These are phyloP conservation scores for Drosophila stalkeri DNA, from an alignment of 2,888 invertebrate genomes.

Conservation along the genomic window DNA sequence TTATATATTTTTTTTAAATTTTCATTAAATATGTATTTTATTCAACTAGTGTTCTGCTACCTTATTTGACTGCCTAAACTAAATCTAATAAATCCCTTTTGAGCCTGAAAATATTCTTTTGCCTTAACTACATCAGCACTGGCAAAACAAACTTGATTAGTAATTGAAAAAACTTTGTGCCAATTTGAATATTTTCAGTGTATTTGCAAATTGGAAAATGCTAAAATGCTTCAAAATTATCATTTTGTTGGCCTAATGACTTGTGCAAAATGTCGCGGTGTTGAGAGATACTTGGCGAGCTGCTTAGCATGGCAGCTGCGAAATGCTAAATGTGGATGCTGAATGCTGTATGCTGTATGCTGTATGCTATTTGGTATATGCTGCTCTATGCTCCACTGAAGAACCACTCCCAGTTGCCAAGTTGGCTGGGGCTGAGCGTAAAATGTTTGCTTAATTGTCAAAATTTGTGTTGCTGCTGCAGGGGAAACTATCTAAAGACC, in stretches of 20 bases:
- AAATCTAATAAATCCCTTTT: not conserved
- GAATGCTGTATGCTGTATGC: conserved; percentile 12
- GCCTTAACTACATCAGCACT: not conserved
- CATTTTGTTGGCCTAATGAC: conserved; percentile 69
- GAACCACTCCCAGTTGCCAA: conserved; percentile 33
- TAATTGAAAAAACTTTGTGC: not conserved
- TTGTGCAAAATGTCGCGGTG: conserved; percentile 66
- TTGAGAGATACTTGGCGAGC: conserved; percentile 48
- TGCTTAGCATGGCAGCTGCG: conserved; percentile 29
- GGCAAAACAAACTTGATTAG: not conserved
- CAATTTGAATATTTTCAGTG: conserved; percentile 29
- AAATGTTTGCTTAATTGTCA: conserved; percentile 72
- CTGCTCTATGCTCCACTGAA: conserved; percentile 10
- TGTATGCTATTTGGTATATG: conserved; percentile 3
- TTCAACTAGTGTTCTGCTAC: no score
- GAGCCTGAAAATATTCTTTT: not conserved
- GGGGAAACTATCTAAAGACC: conserved; percentile 51
- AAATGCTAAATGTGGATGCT: conserved; percentile 10
- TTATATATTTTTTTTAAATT: no score
- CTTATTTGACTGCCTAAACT: not conserved
- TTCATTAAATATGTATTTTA: not conserved
- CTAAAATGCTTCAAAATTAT: conserved; percentile 70
- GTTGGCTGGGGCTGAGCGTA: conserved; percentile 35
- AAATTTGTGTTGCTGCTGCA: conserved; percentile 58
- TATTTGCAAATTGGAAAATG: conserved; percentile 56